Percentiles rank a stretch among this genome's conserved stretches.
Conservation (phyloP, 1,140 invertebrate genomes). For the Drosophila rufa region DNA sequence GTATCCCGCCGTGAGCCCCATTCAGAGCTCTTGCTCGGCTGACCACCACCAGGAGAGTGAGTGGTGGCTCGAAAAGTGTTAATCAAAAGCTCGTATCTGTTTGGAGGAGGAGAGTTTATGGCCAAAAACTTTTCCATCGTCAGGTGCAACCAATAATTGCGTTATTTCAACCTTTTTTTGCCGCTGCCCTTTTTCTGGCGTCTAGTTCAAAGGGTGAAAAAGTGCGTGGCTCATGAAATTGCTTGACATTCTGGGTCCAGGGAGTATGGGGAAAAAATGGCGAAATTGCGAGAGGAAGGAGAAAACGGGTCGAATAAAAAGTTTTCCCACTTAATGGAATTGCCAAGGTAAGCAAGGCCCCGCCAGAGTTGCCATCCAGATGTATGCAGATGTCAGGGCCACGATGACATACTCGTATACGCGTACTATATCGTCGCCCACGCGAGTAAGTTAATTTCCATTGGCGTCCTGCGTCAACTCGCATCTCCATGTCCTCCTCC, state of each 20-base stretch:
- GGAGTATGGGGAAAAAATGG: neutral
- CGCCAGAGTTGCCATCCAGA: no score
- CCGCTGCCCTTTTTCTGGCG: no score
- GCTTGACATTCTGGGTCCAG: slow-evolving; percentile 19
- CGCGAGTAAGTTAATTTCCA: slow-evolving; percentile 28
- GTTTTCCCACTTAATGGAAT: slow-evolving; percentile 26
- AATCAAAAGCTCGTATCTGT: slow-evolving; percentile 12
- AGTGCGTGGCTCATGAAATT: slow-evolving; percentile 14
- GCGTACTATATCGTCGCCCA: neutral
- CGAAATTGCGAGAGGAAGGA: slow-evolving; percentile 1
- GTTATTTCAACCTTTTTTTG: slow-evolving; percentile 31
- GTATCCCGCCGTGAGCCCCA: neutral
- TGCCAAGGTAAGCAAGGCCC: neutral
- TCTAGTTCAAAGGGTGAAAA: slow-evolving; percentile 11
- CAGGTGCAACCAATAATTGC: slow-evolving; percentile 37
- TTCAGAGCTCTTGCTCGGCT: slow-evolving; percentile 9
- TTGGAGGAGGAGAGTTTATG: neutral
- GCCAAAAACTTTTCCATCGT: slow-evolving; percentile 22
- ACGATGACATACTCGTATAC: neutral
- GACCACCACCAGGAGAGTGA: neutral
- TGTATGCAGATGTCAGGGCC: no score
- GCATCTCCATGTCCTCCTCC: slow-evolving; percentile 13
- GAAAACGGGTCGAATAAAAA: slow-evolving; percentile 22
- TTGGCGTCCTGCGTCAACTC: slow-evolving; percentile 22
- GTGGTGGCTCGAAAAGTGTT: slow-evolving; percentile 21